Evolutionary conservation across 2,113 vertebrate genomes (phyloP).

Genomic region (Bubalus kerabau): DNA sequence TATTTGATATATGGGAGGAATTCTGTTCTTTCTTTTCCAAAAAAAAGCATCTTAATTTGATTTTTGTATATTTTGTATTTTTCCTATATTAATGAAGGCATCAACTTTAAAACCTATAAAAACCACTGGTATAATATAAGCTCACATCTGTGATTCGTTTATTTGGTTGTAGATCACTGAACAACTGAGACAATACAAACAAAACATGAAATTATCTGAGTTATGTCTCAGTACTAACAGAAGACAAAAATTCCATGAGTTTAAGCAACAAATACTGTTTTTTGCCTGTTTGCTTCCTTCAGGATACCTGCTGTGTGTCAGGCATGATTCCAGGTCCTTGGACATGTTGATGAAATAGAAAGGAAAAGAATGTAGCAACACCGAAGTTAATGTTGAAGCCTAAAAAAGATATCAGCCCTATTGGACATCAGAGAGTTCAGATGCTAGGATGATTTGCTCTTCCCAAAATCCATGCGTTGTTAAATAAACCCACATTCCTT

Average conservation of each 20-base stretch:
- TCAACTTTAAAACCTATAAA: neutral
- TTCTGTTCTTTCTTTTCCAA: neutral
- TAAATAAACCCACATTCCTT: neutral
- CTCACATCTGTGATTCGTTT: neutral
- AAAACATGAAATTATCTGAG: neutral
- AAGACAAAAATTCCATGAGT: neutral
- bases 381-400: neutral
- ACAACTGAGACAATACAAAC: neutral
- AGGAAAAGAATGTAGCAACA: neutral
- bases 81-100: neutral
- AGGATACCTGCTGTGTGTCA: neutral
- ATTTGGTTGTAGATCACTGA: neutral
- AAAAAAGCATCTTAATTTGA: neutral
- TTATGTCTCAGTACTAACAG: neutral
- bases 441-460: neutral
- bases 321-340: neutral
- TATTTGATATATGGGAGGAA: neutral
- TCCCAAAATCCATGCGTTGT: neutral
- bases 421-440: neutral
- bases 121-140: neutral
- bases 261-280: neutral
- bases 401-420: neutral
- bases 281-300: neutral
- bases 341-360: neutral
- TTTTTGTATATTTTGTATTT: neutral